Conservation (phyloP, 2,888 invertebrate species). For the Lycocerus yunnanus region DNA sequence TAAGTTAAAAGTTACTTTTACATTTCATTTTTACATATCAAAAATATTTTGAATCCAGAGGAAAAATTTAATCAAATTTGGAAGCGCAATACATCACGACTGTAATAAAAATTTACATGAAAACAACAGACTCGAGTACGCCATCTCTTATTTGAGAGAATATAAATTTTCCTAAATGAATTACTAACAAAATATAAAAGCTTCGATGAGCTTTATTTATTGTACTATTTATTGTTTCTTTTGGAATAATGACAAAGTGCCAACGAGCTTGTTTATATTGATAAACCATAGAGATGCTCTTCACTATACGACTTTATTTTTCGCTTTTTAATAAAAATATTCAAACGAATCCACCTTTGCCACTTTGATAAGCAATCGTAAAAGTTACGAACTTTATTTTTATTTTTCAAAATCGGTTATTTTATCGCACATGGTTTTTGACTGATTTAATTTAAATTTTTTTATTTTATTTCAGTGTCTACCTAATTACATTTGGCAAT, state of each 20-base stretch:
- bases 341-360: not conserved
- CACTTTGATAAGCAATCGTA: not conserved
- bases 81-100: conserved; percentile 20
- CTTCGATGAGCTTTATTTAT: conserved; percentile 23
- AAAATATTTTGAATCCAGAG: not conserved
- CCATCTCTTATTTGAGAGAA: conserved; percentile 19
- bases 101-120: conserved; percentile 27
- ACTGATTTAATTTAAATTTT: not conserved
- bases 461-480: not conserved
- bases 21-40: not conserved
- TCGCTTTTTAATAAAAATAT: not conserved
- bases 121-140: conserved; percentile 20
- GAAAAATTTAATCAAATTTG: conserved; percentile 22
- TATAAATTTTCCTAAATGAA: conserved; percentile 25
- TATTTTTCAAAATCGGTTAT: not conserved
- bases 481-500: not conserved
- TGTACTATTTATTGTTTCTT: conserved; percentile 18
- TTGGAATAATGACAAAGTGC: conserved; percentile 23
- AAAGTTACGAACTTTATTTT: not conserved
- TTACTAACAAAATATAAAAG: conserved; percentile 15
- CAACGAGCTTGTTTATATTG: conserved; percentile 19
- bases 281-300: not conserved
- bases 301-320: not conserved
- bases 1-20: not conserved
- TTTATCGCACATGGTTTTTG: not conserved